These are phyloP conservation scores for Dolichopus griseipennis DNA, from an alignment of 2,888 invertebrate species.

Conservation along the genomic window DNA sequence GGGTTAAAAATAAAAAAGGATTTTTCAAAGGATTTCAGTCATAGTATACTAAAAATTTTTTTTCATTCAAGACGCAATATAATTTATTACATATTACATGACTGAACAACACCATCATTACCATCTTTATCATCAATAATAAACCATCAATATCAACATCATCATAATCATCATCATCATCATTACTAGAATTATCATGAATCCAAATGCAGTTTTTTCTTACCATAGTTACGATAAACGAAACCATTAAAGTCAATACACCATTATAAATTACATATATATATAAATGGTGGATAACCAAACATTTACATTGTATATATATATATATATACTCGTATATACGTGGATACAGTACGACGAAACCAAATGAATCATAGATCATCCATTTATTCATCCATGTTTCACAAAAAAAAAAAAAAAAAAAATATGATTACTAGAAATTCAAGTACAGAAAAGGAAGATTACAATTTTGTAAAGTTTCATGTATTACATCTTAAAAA, in stretches of 20 bases:
- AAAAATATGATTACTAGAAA: too few species aligned
- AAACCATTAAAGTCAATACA: too few species aligned
- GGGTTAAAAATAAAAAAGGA: background rate
- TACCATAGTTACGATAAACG: too few species aligned
- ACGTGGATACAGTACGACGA: too few species aligned
- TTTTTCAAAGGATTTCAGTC: too few species aligned
- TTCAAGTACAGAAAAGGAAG: too few species aligned
- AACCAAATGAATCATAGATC: background rate
- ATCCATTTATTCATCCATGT: background rate
- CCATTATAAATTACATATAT: too few species aligned
- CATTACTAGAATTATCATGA: background rate
- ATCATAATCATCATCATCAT: background rate
- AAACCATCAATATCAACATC: background rate
- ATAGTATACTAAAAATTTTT: background rate
- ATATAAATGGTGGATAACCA: background rate
- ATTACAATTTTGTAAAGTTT: too few species aligned
- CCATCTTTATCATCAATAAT: background rate
- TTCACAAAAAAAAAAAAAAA: too few species aligned
- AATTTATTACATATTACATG: constrained; percentile 1
- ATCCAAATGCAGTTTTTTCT: too few species aligned
- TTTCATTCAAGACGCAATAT: background rate
- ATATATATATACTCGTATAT: too few species aligned
- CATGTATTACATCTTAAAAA: too few species aligned
- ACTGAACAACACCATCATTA: background rate
- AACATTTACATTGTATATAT: background rate